Evolutionary conservation across 2,113 vertebrate species (phyloP), one percentile per base, ranked within the genome.

Genomic region (Corythoichthys haematopterus): DNA sequence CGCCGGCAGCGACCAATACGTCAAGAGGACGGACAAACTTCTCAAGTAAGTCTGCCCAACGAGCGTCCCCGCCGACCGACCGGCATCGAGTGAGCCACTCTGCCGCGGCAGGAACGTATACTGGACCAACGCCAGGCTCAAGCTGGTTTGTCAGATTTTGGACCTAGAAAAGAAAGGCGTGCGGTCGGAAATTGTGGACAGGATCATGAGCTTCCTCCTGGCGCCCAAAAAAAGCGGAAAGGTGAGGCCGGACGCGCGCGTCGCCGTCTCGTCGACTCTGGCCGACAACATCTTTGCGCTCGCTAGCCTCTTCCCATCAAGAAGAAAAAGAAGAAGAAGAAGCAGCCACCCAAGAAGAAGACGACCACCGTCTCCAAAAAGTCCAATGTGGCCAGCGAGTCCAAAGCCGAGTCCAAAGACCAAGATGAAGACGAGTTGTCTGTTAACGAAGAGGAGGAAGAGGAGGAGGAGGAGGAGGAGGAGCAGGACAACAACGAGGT

Each of bases 151-250:
- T 64, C 88, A 92, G 33, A 93, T 98, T 78, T 89, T 99, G 46
- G 97, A 98, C 71, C 91, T 99, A 88, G 96, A 98, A 90, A 94
- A 94, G 83, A 94, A 94, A 14, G 97, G 97, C 59, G 93, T 90
- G 60, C 96, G 98, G 65, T 87, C 86, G 14, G 94, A 96, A 50
- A 88, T 98, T 2, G 89, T 96, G 51, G 92, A 96, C 59, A 90
- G 94, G 84, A 98, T 99, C 82, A 84, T 99, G 79, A 93, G 82
- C 20, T 99, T 98, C 74, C 89, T 99, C 67, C 87, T 92, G 75
- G 84, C 93, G 10, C 97, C 97, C 3, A 98, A 92, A 62, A 94
- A 93, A 87, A 96, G 94, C 11, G 96, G 96, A 60, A 98, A 96
- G 92, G 97, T 98, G 78, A 82, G 68, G 20, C 20, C 20, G 20